phyloP scores from a whole-genome alignment of 2,888 invertebrate species.

The Drosophila mulleri region DNA sequence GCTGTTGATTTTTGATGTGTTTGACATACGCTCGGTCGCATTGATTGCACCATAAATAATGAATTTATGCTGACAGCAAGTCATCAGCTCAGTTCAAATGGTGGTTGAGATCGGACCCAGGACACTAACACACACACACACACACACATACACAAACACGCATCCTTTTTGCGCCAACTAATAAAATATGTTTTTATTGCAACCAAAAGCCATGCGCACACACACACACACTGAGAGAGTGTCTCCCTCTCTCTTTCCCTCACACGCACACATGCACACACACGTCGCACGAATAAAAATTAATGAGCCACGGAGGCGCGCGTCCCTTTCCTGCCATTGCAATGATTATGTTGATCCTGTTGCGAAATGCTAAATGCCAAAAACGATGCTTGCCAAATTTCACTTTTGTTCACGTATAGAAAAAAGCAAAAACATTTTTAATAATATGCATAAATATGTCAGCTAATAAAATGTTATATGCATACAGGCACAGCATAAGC shows the following conservation, averaged over 20 bases:
- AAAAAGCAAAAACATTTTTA: slow-evolving; percentile 62
- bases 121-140: neutral
- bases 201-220: slow-evolving; percentile 50
- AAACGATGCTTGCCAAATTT: slow-evolving; percentile 38
- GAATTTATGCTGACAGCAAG: slow-evolving; percentile 85
- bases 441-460: slow-evolving; percentile 81
- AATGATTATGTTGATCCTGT: slow-evolving; percentile 40
- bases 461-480: slow-evolving; percentile 65
- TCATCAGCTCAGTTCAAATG: slow-evolving; percentile 55
- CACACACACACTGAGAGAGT: slow-evolving; percentile 17
- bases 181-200: slow-evolving; percentile 82
- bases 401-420: slow-evolving; percentile 30
- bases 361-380: slow-evolving; percentile 37
- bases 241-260: neutral
- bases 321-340: slow-evolving; percentile 30
- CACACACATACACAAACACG: slow-evolving; percentile 1
- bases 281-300: slow-evolving; percentile 76
- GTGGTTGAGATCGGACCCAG: slow-evolving; percentile 48
- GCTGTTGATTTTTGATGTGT: slow-evolving; percentile 84
- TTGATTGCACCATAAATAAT: slow-evolving; percentile 85
- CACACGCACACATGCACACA: slow-evolving; percentile 40
- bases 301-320: slow-evolving; percentile 83
- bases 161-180: slow-evolving; percentile 73
- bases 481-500: neutral
- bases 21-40: slow-evolving; percentile 85